Base-by-base conservation (phyloP, 2,113 vertebrate species). In the Pavo muticus region DNA sequence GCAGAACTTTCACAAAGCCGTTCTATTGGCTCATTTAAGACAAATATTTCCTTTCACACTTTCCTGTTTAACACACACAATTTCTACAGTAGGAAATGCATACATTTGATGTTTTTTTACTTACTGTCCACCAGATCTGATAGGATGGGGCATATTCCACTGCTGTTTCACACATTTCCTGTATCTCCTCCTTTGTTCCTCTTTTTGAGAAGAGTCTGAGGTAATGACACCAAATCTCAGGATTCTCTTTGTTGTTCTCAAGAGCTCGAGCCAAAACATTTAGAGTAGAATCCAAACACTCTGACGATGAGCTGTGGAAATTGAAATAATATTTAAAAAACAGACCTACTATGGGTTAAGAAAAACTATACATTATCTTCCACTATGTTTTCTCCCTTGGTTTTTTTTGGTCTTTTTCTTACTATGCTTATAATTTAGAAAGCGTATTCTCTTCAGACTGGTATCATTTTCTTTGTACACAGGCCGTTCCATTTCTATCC, bases 81-180 rank as follows among this genome's bases (percentile, higher is more conserved):
- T 54, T 65, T 11, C 39, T 13, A 84, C 48, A 86, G 29, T 3
- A 94, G 27, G 89, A 83, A 56, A 81, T 7, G 21, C 25, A 87
- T 48, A 18, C 4, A 24, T 19, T 39, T 47, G 24, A 35, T 14
- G 64, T 3, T 82, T 57, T 57, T 56, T 77, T 85, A 98, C 98
- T 98, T 96, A 99, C 99, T 19, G 97, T 99, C 98, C 99, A 99
- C 99, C 99, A 99, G 65, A 99, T 98, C 56, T 96, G 93, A 45
- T 98, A 98, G 94, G 98, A 97, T 1, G 99, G 98, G 9, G 99
- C 99, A 75, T 99, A 99, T 91, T 99, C 99, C 96, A 99, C 98
- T 6, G 99, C 99, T 97, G 99, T 99, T 97, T 99, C 99, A 83
- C 99, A 99, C 99, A 99, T 99, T 97, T 99, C 99, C 96, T 99